phyloP scores from a whole-genome alignment of 2,888 invertebrate genomes.

The Rhingia rostrata region DNA sequence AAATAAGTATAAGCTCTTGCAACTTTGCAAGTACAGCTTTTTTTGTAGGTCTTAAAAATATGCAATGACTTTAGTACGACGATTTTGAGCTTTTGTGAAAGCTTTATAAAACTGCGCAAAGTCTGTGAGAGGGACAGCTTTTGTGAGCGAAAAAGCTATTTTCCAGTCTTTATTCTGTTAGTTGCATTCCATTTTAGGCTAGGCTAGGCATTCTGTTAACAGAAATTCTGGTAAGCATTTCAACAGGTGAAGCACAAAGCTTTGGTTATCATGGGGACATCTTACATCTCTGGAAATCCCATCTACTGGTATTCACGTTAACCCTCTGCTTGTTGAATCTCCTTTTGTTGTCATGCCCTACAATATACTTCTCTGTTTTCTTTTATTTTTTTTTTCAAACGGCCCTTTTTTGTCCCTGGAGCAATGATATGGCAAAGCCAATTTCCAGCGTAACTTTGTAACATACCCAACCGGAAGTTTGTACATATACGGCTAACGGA shows the following conservation, averaged over 20 bases:
- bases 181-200: background rate
- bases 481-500: conserved; percentile 52
- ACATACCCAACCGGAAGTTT: conserved; percentile 63
- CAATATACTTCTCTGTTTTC: conserved; percentile 17
- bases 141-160: conserved; percentile 43
- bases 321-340: conserved; percentile 48
- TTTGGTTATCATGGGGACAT: background rate
- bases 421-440: conserved; percentile 53
- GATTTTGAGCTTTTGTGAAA: conserved; percentile 2
- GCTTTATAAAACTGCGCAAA: conserved; percentile 1
- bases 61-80: conserved; percentile 18
- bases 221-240: background rate
- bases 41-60: conserved; percentile 12
- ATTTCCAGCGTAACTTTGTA: conserved; percentile 60
- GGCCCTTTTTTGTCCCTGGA: conserved; percentile 43
- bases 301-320: background rate
- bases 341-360: conserved; percentile 31
- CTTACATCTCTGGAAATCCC: background rate
- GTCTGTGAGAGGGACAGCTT: conserved; percentile 29
- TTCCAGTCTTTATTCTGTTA: conserved; percentile 21
- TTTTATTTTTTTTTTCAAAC: background rate
- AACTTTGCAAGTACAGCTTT: conserved; percentile 2
- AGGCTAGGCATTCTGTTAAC: conserved; percentile 6
- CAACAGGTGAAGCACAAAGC: conserved; percentile 52
- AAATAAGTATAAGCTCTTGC: conserved; percentile 2